These are phyloP conservation scores for Clistopyga incitator DNA, from an alignment of 2,888 invertebrate genomes.

Conservation along the genomic window DNA sequence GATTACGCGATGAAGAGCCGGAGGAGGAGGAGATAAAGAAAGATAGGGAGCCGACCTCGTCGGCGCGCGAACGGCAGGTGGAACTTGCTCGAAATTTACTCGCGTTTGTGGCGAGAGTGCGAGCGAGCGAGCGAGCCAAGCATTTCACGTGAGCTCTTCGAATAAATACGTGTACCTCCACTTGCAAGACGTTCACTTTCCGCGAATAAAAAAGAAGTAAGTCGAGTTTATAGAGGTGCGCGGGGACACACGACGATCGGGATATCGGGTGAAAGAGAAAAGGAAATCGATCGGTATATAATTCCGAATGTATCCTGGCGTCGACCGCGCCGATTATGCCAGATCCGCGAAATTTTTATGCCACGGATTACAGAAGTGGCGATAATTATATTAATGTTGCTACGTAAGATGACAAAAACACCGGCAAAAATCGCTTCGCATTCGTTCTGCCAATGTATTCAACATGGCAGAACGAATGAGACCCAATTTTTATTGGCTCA, in stretches of 20 bases:
- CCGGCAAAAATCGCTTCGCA: too few relatives aligned
- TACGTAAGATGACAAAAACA: neutral
- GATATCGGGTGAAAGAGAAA: slow-evolving; percentile 56
- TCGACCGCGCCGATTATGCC: neutral
- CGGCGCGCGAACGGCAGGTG: slow-evolving; percentile 78
- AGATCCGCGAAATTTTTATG: slow-evolving; percentile 9
- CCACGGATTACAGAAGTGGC: slow-evolving; percentile 13
- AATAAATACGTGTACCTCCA: slow-evolving; percentile 43
- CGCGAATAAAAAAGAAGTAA: slow-evolving; percentile 51
- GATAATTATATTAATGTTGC: slow-evolving; percentile 37
- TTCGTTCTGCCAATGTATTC: too few relatives aligned
- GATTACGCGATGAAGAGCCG: slow-evolving; percentile 34
- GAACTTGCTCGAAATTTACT: slow-evolving; percentile 79
- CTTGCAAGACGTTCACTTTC: slow-evolving; percentile 63
- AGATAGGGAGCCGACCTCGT: slow-evolving; percentile 68
- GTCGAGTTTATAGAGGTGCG: slow-evolving; percentile 19
- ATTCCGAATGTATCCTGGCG: slow-evolving; percentile 17
- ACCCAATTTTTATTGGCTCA: slow-evolving; percentile 12
- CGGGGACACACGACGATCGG: slow-evolving; percentile 26
- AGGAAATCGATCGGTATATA: slow-evolving; percentile 59
- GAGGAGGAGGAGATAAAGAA: slow-evolving; percentile 56
- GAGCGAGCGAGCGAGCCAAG: slow-evolving; percentile 66
- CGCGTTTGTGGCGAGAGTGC: slow-evolving; percentile 70
- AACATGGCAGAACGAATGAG: slow-evolving; percentile 36
- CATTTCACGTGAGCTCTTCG: slow-evolving; percentile 68